phyloP scores from a whole-genome alignment of 2,888 invertebrate species.

The Zhengitettix transpicula region DNA sequence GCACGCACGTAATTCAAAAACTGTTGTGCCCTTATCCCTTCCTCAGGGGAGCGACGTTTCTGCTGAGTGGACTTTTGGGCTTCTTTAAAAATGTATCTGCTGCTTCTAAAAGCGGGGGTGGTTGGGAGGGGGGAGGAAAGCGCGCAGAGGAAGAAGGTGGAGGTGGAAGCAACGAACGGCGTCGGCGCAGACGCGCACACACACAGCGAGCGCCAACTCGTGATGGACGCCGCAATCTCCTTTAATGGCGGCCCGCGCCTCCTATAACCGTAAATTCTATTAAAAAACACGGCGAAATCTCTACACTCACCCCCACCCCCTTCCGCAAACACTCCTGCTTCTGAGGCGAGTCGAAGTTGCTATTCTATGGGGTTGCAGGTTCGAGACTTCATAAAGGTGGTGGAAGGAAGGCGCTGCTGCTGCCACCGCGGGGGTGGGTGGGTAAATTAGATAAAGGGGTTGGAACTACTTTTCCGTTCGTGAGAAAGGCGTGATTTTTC shows the following conservation, averaged over 20 bases:
- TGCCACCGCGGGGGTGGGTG: too few species aligned
- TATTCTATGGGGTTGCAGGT: too few species aligned
- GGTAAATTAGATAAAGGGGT: too few species aligned
- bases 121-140: neutral
- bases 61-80: neutral
- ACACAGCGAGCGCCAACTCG: neutral
- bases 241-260: neutral
- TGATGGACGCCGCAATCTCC: neutral
- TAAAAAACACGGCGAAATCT: slow-evolving; percentile 4
- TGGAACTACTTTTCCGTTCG: too few species aligned
- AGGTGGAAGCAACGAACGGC: neutral
- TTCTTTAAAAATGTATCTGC: neutral
- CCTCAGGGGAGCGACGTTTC: neutral
- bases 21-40: too few species aligned
- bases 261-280: slow-evolving; percentile 14
- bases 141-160: neutral
- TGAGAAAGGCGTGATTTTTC: too few species aligned
- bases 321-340: too few species aligned
- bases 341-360: too few species aligned
- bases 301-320: too few species aligned
- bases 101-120: slow-evolving; percentile 1
- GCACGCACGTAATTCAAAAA: too few species aligned
- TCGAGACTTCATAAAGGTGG: too few species aligned
- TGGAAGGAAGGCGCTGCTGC: too few species aligned
- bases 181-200: neutral